These are phyloP conservation scores for Forbesichthys agassizii DNA, from an alignment of 2,113 vertebrate genomes.

Conservation along the genomic window DNA sequence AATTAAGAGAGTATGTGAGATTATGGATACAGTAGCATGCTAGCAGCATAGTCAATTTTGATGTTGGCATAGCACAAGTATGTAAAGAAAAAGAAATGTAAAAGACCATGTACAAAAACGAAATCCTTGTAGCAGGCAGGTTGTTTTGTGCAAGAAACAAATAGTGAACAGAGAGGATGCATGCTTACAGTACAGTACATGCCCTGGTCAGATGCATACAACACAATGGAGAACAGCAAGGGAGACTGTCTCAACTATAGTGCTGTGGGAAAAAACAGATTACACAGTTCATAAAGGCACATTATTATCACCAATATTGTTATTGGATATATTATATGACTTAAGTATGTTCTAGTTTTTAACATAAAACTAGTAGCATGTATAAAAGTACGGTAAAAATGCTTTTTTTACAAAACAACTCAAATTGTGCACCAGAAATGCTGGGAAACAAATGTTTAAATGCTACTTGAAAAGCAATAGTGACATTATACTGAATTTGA, in stretches of 20 bases:
- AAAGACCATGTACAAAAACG: neutral
- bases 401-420: too few species aligned
- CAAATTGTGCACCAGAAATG: too few species aligned
- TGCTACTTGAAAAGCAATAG: neutral
- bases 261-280: conserved; percentile 50
- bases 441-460: neutral
- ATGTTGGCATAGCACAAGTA: neutral
- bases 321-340: too few species aligned
- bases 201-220: conserved; percentile 35
- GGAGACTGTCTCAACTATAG: conserved; percentile 35
- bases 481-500: neutral
- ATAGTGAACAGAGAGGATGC: conserved; percentile 14
- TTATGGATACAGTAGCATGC: too few species aligned
- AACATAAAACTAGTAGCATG: too few species aligned
- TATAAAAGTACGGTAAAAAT: too few species aligned
- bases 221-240: conserved; percentile 11
- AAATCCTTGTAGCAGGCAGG: too few species aligned
- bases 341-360: too few species aligned
- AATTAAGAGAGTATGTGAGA: too few species aligned
- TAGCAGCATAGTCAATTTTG: neutral
- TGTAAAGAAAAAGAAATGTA: neutral
- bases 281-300: conserved; percentile 1
- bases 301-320: too few species aligned
- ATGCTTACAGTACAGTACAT: conserved; percentile 63
- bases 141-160: conserved; percentile 15